Conservation (phyloP, 2,113 vertebrate genomes). For the Gnathochromis pfefferi region DNA sequence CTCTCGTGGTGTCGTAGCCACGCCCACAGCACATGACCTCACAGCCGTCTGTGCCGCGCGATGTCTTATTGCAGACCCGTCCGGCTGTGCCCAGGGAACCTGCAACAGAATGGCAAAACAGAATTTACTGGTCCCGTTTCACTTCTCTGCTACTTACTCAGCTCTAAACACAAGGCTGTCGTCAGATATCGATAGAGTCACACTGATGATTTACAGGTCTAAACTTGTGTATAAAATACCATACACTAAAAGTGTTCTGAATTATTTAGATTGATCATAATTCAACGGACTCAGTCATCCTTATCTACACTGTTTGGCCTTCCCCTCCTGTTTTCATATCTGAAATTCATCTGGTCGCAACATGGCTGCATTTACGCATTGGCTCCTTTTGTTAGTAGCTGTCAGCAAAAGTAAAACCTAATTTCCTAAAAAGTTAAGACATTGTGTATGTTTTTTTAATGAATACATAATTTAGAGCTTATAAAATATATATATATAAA, state of each 20-base stretch:
- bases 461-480: background rate
- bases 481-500: background rate
- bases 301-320: background rate
- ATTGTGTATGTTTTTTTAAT: background rate
- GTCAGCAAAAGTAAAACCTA: background rate
- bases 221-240: background rate
- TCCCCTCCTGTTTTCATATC: background rate
- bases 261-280: background rate
- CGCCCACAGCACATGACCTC: conserved; percentile 99
- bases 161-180: background rate
- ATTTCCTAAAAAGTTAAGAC: background rate
- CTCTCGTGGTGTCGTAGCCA: conserved; percentile 91
- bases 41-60: conserved; percentile 88
- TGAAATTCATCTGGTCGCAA: background rate
- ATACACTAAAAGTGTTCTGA: background rate
- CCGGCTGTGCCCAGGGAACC: conserved; percentile 94
- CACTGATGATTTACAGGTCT: background rate
- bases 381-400: background rate
- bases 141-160: background rate
- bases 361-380: fast-evolving
- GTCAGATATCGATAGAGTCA: fast-evolving
- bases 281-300: fast-evolving
- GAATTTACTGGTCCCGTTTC: background rate
- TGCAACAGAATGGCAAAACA: conserved; percentile 41
- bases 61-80: conserved; percentile 87